Evolutionary conservation across 1,140 invertebrate genomes (phyloP), one percentile per base, ranked within the genome.

Genomic region (Callitettix versicolor): DNA sequence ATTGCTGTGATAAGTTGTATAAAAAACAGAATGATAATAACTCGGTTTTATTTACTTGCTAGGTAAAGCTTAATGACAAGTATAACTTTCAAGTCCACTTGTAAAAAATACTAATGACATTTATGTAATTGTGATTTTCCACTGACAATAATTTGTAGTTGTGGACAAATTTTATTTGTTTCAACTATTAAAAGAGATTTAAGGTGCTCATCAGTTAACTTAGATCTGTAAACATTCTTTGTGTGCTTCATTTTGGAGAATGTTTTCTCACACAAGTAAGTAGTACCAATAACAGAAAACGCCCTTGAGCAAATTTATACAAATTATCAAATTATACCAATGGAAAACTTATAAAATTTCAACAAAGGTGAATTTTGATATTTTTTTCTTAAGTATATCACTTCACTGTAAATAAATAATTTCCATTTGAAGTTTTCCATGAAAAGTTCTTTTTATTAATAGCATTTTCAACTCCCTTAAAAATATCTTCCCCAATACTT

Each of bases 121-220:
- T 68, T 69, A 69, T 65, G 65, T 69, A 69, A 68, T 58, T 44
- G 52, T 30, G 24, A 56, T 56, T 56, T 49, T 56, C 56, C 55
- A 58, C 51, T 30, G 55, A 50, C 58, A 60, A 58, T 55, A 53
- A 5, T 46, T 46, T 46, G 43, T 46, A 46, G 43, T 20, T 46
- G 43, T 46, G 43, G 43, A 22, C 15, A 22, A 54, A 61, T 56
- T 42, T 56, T 47, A 56, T 33, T 54, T 53, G 50, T 61, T 49
- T 1, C 24, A 53, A 56, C 56, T 59, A 56, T 53, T 50, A 56
- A 58, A 54, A 52, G 15, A 56, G 41, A 38, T 59, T 54, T 40
- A 22, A 50, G 43, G 46, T 30, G 26, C 26, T 53, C 40, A 42
- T 59, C 49, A 20, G 53, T 62, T 62, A 58, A 46, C 34, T 58